These are phyloP conservation scores for Gallirallus australis DNA, from an alignment of 2,797 vertebrate species.

Conservation along the genomic window DNA sequence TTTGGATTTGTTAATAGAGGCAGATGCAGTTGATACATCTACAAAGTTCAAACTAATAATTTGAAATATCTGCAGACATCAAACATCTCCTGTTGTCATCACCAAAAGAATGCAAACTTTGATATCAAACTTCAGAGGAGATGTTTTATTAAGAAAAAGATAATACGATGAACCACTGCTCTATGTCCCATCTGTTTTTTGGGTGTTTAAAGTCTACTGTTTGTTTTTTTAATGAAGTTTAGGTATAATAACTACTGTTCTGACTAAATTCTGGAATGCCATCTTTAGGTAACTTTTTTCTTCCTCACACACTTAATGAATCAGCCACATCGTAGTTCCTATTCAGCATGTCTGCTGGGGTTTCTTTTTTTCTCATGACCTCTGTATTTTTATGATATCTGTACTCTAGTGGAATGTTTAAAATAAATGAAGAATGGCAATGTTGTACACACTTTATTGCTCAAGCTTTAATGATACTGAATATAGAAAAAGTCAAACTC, in stretches of 20 bases:
- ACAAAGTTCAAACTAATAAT: slow-evolving; percentile 1
- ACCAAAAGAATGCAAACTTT: slow-evolving; percentile 46
- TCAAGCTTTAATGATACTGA: neutral
- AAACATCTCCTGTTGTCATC: neutral
- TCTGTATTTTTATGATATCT: neutral
- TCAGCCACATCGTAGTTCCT: neutral
- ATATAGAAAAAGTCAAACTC: neutral
- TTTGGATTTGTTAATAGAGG: slow-evolving; percentile 23
- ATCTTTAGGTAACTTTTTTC: neutral
- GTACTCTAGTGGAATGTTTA: neutral
- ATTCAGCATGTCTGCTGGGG: neutral
- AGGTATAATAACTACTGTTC: neutral
- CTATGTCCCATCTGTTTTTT: slow-evolving; percentile 19
- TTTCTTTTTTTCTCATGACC: neutral
- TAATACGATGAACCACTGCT: neutral
- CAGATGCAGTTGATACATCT: neutral
- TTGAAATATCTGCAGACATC: slow-evolving; percentile 34
- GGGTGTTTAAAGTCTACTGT: neutral
- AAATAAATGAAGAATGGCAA: neutral
- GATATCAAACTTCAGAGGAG: neutral
- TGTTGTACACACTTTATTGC: neutral
- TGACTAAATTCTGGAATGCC: neutral
- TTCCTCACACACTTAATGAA: neutral
- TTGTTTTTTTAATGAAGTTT: neutral
- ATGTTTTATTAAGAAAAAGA: slow-evolving; percentile 7